phyloP scores from a whole-genome alignment of 2,113 vertebrate species.

The Passer montanus region DNA sequence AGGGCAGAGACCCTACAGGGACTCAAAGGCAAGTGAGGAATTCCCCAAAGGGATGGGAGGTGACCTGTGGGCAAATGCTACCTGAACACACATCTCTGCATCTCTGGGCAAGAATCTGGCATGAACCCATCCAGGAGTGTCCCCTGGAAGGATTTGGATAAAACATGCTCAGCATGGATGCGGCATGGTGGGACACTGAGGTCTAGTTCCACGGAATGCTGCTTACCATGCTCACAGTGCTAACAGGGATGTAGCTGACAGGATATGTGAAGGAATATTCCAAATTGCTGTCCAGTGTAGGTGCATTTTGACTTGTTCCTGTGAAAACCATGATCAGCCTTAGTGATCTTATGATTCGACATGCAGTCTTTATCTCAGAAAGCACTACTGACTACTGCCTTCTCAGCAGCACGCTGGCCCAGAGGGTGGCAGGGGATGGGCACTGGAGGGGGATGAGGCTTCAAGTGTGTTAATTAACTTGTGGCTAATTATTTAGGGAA shows the following conservation, averaged over 20 bases:
- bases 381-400: background rate
- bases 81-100: background rate
- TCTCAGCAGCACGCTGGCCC: background rate
- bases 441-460: background rate
- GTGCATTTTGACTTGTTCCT: background rate
- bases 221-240: background rate
- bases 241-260: background rate
- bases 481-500: background rate
- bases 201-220: background rate
- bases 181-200: background rate
- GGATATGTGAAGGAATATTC: background rate
- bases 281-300: background rate
- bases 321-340: rapidly evolving
- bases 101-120: background rate
- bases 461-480: background rate
- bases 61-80: background rate
- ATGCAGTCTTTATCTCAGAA: background rate
- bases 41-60: background rate
- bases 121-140: rapidly evolving
- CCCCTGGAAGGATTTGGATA: background rate
- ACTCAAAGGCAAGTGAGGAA: background rate
- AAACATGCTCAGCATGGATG: too few species aligned
- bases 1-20: background rate
- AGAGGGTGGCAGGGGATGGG: background rate
- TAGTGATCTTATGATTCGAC: background rate